Evolutionary conservation across 2,888 invertebrate genomes (phyloP).

Genomic region (Pardosa pseudoannulata): DNA sequence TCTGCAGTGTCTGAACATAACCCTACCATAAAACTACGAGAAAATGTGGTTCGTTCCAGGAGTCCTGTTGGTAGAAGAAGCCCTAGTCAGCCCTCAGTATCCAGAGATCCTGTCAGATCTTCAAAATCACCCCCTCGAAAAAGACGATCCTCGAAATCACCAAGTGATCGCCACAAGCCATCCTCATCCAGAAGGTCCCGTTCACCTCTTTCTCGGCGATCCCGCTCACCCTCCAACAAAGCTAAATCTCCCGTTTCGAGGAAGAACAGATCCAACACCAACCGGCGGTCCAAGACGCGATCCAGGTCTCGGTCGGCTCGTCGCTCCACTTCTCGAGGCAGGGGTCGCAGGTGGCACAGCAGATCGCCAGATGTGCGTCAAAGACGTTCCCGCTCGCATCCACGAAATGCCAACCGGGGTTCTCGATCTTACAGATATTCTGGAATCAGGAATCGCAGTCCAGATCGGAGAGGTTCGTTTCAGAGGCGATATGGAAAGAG

Average conservation of each 20-base stretch:
- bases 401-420: conserved; percentile 6
- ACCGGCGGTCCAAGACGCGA: neutral
- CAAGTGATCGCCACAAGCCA: neutral
- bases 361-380: conserved; percentile 1
- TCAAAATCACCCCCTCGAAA: neutral
- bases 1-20: too few relatives aligned
- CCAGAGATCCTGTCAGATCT: neutral
- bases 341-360: neutral
- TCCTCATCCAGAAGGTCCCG: neutral
- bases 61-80: neutral
- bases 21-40: too few relatives aligned
- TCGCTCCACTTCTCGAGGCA: conserved; percentile 1
- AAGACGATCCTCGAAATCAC: neutral
- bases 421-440: neutral
- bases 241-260: neutral
- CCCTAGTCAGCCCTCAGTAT: neutral
- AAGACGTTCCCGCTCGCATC: conserved; percentile 11
- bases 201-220: neutral
- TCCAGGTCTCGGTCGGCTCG: conserved; percentile 11
- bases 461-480: conserved; percentile 12
- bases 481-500: conserved; percentile 15
- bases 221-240: too few relatives aligned
- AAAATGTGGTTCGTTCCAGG: too few relatives aligned
- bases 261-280: neutral
- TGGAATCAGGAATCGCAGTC: conserved; percentile 16